phyloP scores from a whole-genome alignment of 2,113 vertebrate genomes.

The Lipophrys pholis region DNA sequence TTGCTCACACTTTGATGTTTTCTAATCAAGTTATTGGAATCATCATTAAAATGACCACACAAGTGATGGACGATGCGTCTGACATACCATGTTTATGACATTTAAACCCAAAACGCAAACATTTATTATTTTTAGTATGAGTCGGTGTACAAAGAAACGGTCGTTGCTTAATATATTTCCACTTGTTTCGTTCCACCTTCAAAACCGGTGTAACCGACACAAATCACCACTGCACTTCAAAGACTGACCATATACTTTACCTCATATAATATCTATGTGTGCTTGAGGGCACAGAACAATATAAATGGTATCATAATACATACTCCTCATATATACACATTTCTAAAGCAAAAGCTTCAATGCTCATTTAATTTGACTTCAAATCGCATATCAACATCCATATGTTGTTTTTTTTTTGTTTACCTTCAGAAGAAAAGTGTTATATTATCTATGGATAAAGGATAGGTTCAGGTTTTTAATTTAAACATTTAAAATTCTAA shows the following conservation, averaged over 20 bases:
- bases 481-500: slow-evolving; percentile 11
- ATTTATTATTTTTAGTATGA: too few species aligned
- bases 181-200: background rate
- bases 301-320: background rate
- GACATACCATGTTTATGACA: background rate
- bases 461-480: background rate
- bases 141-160: too few species aligned
- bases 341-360: too few species aligned
- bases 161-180: background rate
- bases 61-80: too few species aligned
- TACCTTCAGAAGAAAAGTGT: too few species aligned
- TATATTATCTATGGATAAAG: too few species aligned
- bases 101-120: background rate
- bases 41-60: background rate
- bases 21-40: background rate
- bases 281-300: background rate
- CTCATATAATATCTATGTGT: background rate
- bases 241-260: too few species aligned
- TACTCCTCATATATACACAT: too few species aligned
- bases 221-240: background rate
- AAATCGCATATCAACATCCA: too few species aligned
- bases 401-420: too few species aligned
- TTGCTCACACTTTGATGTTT: background rate
- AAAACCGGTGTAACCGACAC: background rate
- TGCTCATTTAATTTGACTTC: too few species aligned